Base-by-base conservation (phyloP, 2,113 vertebrate species). In the Solenodon paradoxus region DNA sequence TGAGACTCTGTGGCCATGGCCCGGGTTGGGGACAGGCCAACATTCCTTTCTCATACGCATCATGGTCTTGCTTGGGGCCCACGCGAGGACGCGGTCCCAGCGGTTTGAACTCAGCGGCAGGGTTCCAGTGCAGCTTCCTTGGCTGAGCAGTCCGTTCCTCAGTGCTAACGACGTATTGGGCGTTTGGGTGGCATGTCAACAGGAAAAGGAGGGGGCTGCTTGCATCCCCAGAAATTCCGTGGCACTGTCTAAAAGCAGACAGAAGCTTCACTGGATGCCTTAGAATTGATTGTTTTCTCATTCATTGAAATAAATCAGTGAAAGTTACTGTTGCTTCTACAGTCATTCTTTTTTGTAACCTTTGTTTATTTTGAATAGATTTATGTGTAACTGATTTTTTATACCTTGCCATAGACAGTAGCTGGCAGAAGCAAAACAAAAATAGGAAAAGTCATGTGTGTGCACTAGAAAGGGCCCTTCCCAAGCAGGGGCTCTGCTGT, bases 401-500 rank as follows among this genome's bases (percentile, higher is more conserved):
- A 40, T 7, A 79, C 53, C 28, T 35, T 53, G 47, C 57, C 63
- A 1, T 12, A 38, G 30, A 51, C 64, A 47, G 13, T 24, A 92
- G n/a, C n/a, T n/a, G 57, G 28, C 49, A n/a, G 45, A 91, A 57
- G 64, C 55, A 35, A 40, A 55, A 82, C 53, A 49, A 20, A 77
- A n/a, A 38, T 42, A 24, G 28, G 53, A 49, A 66, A 82, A 45
- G 57, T 49, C 71, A 9, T 7, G 0, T 19, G 32, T 42, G 17
- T 57, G 57, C 57, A 35, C 42, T 53, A 9, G 68, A 26, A 32
- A 16, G n/a, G 12, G 16, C 83, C 30, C 32, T 57, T 7, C 40
- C 40, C 9, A 1, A 15, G 32, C 49, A 55, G 35, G 19, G 2
- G 38, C 0, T 0, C 45, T 24, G 10, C 19, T 1, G 12, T 38